phyloP scores from a whole-genome alignment of 1,140 invertebrate genomes.

The Diabrotica virgifera region DNA sequence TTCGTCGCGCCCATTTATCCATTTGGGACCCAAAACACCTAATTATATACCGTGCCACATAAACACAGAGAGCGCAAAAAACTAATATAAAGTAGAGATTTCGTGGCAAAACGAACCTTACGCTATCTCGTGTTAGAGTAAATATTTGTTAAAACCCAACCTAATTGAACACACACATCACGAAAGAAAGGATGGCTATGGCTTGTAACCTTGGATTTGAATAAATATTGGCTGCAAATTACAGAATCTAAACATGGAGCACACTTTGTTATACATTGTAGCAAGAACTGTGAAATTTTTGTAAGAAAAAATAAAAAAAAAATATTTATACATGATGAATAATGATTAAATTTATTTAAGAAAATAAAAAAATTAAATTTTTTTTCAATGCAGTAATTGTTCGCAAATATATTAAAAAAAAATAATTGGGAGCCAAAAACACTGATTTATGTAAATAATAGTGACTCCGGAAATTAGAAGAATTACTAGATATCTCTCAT shows the following conservation, averaged over 20 bases:
- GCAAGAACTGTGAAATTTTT: too few species aligned
- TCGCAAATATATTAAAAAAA: too few species aligned
- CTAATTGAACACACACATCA: slow-evolving; percentile 19
- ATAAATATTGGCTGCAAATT: slow-evolving; percentile 13
- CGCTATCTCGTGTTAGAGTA: slow-evolving; percentile 9
- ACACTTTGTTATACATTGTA: background rate
- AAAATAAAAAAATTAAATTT: too few species aligned
- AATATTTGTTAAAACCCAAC: slow-evolving; percentile 12
- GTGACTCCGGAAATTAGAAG: too few species aligned
- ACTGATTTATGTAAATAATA: too few species aligned
- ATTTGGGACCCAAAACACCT: slow-evolving; percentile 1
- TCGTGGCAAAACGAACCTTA: slow-evolving; percentile 11
- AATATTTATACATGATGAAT: too few species aligned
- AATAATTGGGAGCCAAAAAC: too few species aligned
- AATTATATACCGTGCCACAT: background rate
- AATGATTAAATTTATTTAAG: too few species aligned
- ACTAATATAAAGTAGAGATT: background rate
- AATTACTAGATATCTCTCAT: too few species aligned
- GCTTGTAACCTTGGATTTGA: slow-evolving; percentile 14
- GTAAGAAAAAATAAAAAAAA: too few species aligned
- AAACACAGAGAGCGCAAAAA: background rate
- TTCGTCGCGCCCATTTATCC: background rate
- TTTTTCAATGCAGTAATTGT: too few species aligned
- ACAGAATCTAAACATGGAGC: background rate
- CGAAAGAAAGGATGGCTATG: slow-evolving; percentile 17